Percentiles rank a stretch among this genome's conserved stretches.
phyloP scores from a whole-genome alignment of 1,140 invertebrate genomes.

The Pseudomyrmex pallidus region DNA sequence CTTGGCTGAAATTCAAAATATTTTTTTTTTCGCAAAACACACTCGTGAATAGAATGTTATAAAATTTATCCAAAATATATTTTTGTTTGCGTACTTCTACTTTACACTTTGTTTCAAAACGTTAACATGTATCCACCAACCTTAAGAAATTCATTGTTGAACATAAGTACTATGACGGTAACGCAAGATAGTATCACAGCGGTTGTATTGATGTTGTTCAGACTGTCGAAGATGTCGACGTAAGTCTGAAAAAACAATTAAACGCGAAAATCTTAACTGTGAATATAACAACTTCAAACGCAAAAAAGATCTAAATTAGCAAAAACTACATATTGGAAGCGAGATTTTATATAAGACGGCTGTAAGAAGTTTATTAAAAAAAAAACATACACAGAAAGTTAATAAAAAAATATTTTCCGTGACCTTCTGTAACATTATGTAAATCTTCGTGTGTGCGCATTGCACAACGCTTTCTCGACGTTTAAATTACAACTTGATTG shows the following conservation, averaged over 20 bases:
- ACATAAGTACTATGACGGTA: slow-evolving; percentile 89
- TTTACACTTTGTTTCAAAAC: not conserved
- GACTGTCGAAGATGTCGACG: slow-evolving; percentile 87
- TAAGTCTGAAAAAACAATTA: slow-evolving; percentile 88
- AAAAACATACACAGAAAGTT: no score
- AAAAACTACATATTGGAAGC: not conserved
- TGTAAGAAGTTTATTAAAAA: not conserved
- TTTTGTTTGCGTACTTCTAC: no score
- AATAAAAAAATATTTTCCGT: not conserved
- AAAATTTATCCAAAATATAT: slow-evolving; percentile 12
- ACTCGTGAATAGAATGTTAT: not conserved
- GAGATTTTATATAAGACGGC: not conserved
- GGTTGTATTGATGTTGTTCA: slow-evolving; percentile 88
- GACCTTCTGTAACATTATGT: slow-evolving; percentile 16
- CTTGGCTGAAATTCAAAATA: slow-evolving; percentile 87
- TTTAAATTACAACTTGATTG: slow-evolving; percentile 52
- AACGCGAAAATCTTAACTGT: not conserved
- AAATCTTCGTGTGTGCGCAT: not conserved
- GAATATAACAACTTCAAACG: not conserved
- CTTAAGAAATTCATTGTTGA: slow-evolving; percentile 93
- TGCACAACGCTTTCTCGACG: slow-evolving; percentile 5
- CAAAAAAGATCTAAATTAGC: not conserved
- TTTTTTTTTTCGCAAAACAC: not conserved
- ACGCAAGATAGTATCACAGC: slow-evolving; percentile 90
- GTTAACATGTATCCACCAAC: slow-evolving; percentile 80